Evolutionary conservation across 2,888 invertebrate species (phyloP).

Genomic region (Sminthurinus aureus): DNA sequence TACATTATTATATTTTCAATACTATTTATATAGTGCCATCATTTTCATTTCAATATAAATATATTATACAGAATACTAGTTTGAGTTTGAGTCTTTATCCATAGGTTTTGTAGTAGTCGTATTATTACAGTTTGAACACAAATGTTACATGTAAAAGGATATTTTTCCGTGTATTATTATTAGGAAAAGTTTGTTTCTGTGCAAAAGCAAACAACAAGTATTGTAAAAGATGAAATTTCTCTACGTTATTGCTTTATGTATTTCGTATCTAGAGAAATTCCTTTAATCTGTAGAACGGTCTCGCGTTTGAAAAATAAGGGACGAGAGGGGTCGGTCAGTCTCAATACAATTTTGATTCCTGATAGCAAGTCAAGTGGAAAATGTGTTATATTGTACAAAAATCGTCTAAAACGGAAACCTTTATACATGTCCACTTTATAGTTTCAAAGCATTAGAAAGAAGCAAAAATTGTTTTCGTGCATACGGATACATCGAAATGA

Average conservation of each 20-base stretch:
- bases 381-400: neutral
- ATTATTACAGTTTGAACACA: neutral
- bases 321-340: too few relatives aligned
- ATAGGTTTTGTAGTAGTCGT: neutral
- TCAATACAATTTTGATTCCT: neutral
- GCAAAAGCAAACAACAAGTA: neutral
- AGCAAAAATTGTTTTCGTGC: too few relatives aligned
- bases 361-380: neutral
- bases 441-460: too few relatives aligned
- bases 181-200: neutral
- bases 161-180: neutral
- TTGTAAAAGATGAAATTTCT: neutral
- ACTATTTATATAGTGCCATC: too few relatives aligned
- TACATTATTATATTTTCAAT: neutral
- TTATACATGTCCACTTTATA: too few relatives aligned
- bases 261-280: neutral
- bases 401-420: neutral
- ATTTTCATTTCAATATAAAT: too few relatives aligned
- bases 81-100: neutral
- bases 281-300: neutral
- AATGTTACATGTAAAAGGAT: too few relatives aligned
- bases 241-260: neutral
- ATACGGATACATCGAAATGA: neutral
- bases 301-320: too few relatives aligned
- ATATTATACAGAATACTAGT: too few relatives aligned